Evolutionary conservation across 2,113 vertebrate species (phyloP).

Genomic region (Etia nguti): DNA sequence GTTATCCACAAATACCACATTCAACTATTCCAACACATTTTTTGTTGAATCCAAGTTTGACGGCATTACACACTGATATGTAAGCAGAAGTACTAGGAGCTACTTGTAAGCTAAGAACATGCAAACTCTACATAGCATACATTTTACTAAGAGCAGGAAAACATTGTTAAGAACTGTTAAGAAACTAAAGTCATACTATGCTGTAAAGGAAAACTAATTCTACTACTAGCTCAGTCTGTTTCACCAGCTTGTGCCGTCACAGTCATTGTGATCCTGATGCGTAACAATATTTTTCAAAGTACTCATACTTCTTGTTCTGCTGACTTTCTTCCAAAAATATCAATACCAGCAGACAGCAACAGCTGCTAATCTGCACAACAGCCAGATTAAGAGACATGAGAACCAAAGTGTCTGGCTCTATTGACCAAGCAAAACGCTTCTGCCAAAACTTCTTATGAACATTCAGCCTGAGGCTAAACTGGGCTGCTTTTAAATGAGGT

Average conservation of each 20-base stretch:
- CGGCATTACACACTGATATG: background rate
- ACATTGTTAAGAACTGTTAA: background rate
- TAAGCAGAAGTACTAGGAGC: background rate
- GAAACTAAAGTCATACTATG: background rate
- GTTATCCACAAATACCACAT: background rate
- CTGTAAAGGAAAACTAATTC: background rate
- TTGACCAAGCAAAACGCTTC: conserved; percentile 2
- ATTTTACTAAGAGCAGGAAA: background rate
- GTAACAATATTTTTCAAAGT: background rate
- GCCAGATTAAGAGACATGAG: conserved; percentile 2
- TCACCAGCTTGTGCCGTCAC: background rate
- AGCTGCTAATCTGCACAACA: conserved; percentile 11
- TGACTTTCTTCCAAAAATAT: background rate
- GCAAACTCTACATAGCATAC: background rate
- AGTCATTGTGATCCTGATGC: background rate
- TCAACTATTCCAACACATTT: background rate
- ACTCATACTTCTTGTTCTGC: background rate
- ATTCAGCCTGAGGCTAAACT: conserved; percentile 8
- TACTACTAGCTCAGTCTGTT: background rate
- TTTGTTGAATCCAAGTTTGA: conserved; percentile 8
- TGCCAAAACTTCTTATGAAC: background rate
- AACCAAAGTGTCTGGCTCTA: background rate
- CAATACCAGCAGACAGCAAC: conserved; percentile 18
- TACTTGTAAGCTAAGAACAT: conserved; percentile 22
- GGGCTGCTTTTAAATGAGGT: conserved; percentile 28